Evolutionary conservation across 2,888 invertebrate genomes (phyloP), one percentile per base, ranked within the genome.

Genomic region (Mystacides longicornis): DNA sequence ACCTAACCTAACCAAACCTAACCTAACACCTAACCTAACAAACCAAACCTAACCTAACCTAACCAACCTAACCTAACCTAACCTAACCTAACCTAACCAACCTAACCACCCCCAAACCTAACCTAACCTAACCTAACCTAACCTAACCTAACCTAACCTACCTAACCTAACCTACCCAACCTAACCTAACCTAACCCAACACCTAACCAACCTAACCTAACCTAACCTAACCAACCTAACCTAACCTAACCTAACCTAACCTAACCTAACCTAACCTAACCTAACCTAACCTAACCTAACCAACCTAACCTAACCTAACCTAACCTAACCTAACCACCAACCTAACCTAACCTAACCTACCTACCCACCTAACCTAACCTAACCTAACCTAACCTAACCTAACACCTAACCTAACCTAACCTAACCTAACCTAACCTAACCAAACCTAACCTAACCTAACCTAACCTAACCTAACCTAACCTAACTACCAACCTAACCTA

Each of bases 11-110:
- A n/a, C n/a, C n/a, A n/a, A n/a, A n/a, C n/a, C n/a, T n/a, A n/a
- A n/a, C n/a, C n/a, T n/a, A n/a, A n/a, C n/a, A 48, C 53, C 52
- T 54, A 50, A 49, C 55, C 52, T 53, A 60, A 57, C 27, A 7
- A 27, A 27, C 27, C 27, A 7, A 27, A 27, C 27, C 27, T 27
- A 27, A 27, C 27, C 27, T 27, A 27, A 27, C 27, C 27, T 27
- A 27, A 27, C 27, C 27, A 7, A 27, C 5, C 27, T 11, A 7
- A 27, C 5, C 27, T 27, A 27, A 27, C 27, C 27, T 27, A 27
- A 27, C 27, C 27, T 27, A 27, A 27, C 27, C 27, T 27, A 27
- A 27, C 27, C 27, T 27, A 27, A 27, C 27, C n/a, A n/a, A n/a
- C 7, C 7, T 11, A 9, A n/a, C n/a, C n/a, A n/a, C 31, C 14